Evolutionary conservation across 1,140 invertebrate species (phyloP), one percentile per base, ranked within the genome.

Genomic region (Drusus annulatus): DNA sequence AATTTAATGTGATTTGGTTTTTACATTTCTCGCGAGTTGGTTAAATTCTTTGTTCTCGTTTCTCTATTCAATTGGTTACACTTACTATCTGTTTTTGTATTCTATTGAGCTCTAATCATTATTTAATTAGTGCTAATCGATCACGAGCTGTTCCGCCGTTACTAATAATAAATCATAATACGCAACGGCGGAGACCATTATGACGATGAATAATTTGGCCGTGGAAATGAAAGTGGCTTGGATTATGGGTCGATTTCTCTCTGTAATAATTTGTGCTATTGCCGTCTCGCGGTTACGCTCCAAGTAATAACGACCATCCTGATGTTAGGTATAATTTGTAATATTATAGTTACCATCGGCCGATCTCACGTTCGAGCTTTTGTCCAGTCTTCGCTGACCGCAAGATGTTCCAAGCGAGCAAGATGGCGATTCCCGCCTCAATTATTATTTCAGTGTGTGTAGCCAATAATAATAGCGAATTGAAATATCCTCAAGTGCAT

Each of bases 161-260:
- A 63, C 60, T 63, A 16, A 63, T 16, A 63, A 63, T 21, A 16
- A 31, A 45, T 68, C 31, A 68, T 68, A 68, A 68, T 68, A 68
- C 31, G 63, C 63, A 68, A 68, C 31, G 23, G 15, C 60, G 23
- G 23, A 21, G 28, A 45, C 65, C 28, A 73, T 73, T 52, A 73
- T 54, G 69, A 51, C 51, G 69, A 52, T 73, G 45, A 54, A 73
- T 73, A 73, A 73, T 54, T 68, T 73, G 69, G 25, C 69, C 75
- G 58, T 76, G 54, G 75, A 76, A 76, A 76, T 62, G 75, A 76
- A 76, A 76, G 75, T 76, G 75, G 31, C 58, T 21, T 28, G 45
- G 36, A 63, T 75, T 75, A 52, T 63, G 45, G 75, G 75, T 56
- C 75, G 75, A 76, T 76, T 76, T 76, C 75, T 75, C 73, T 76